Base-by-base conservation (phyloP, 2,888 invertebrate genomes). In the Tipula helvola region DNA sequence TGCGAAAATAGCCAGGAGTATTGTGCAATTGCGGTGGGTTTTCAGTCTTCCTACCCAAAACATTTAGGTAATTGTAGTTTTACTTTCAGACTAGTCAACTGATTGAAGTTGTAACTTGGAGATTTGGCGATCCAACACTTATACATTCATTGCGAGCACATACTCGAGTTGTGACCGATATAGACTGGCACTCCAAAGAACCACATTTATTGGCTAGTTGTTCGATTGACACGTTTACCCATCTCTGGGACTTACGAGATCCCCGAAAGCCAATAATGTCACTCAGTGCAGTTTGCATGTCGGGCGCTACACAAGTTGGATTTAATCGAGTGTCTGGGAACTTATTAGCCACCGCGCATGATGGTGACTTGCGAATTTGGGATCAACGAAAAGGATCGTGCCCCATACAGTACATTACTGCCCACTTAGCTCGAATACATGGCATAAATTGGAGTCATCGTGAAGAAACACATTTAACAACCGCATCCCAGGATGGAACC, bases 311-410 rank as follows among this genome's bases (percentile, higher is more conserved):
- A 1, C 98, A 98, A 92, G 98, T 98, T 0, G 95, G 97, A 89
- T 99, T 98, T 96, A 98, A 98, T 90, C 95, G 96, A 89, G 93
- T 97, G 86, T 96, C 96, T 1, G 93, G 95, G 0, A 93, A 98
- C 90, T 93, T 97, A 88, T 93, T 99, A 88, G 98, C 98, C 1
- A 98, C 98, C 84, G 97, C 98, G 4, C 98, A 99, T 91, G 98
- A 98, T 90, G 98, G 98, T 2, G 98, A 98, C 91, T 95, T 99
- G 3, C 96, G 98, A 91, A 95, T 99, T 88, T 99, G 98, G 98
- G 99, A 99, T 91, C 96, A 96, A 88, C 93, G 98, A 88, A 98
- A 98, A 92, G 94, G 95, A 88, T 95, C 95, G 86, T 94, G 96
- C 86, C 98, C 98, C 0, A 94, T 97, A 3, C 97, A 97, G 90